A percentile compares a stretch with the other conserved stretches of the same genome.
These are phyloP conservation scores for Parasteatoda lunata DNA, from an alignment of 2,888 invertebrate species.

Conservation along the genomic window DNA sequence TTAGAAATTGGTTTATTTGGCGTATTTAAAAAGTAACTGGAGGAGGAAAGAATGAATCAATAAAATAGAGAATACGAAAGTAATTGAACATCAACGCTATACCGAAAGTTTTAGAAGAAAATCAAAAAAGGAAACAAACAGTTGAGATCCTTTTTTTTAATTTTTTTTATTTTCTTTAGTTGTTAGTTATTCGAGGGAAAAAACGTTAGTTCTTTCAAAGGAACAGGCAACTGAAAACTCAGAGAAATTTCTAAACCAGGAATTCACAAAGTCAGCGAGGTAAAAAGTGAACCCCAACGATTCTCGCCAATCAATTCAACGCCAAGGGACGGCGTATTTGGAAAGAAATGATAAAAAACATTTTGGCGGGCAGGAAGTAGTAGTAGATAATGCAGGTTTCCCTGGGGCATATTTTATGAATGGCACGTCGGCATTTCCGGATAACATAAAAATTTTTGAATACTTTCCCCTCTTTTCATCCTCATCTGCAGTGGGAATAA, in stretches of 20 bases:
- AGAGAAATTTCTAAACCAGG: conserved; percentile 47
- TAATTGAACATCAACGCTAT: conserved; percentile 2
- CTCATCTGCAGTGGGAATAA: conserved; percentile 8
- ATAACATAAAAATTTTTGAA: conserved; percentile 47
- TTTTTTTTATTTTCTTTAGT: neutral
- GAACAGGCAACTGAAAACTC: conserved; percentile 48
- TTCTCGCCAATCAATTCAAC: conserved; percentile 57
- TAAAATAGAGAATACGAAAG: neutral
- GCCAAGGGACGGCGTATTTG: conserved; percentile 12
- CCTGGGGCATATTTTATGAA: conserved; percentile 33
- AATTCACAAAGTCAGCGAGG: conserved; percentile 49
- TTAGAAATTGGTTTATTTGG: neutral
- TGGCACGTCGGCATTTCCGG: conserved; percentile 49
- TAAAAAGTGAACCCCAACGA: conserved; percentile 56
- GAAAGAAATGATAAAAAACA: conserved; percentile 51
- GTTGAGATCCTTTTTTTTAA: conserved; percentile 28
- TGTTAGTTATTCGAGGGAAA: neutral
- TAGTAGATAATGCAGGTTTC: conserved; percentile 45
- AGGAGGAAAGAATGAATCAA: neutral
- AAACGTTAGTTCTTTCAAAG: neutral
- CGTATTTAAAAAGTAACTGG: neutral
- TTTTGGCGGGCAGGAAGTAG: conserved; percentile 39
- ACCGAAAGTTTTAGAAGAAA: conserved; percentile 35
- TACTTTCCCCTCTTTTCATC: conserved; percentile 21
- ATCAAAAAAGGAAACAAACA: conserved; percentile 51